Evolutionary conservation across 2,888 invertebrate species (phyloP), one percentile per base, ranked within the genome.

Genomic region (Brenthis daphne): DNA sequence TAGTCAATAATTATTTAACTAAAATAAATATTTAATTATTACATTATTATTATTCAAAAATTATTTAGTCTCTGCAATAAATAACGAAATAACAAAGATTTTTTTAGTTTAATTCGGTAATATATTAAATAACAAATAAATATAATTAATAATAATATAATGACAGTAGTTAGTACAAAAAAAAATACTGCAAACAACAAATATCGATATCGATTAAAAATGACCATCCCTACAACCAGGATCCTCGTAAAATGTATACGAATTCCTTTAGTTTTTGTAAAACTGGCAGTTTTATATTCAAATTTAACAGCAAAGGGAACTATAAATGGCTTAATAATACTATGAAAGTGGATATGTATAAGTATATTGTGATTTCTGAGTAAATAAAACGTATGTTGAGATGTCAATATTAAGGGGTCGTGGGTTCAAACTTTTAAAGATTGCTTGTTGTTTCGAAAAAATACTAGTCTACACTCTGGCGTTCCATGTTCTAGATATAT

Each of bases 221-320:
- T 8, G 29, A 60, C n/a, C 60, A 3, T 50, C 60, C n/a, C 63
- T 53, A 43, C 3, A 53, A 43, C 43, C 53, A 63, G 51, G 63
- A 63, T 20, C 1, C 16, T 53, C 63, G 37, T 63, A 63, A 63
- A 63, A 20, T 50, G 20, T 63, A 63, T 51, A 51, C 33, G 63
- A 37, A 63, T 51, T 63, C 63, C 20, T 63, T 61, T 43, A 20
- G 37, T 63, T 53, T 20, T 53, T 13, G 37, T 43, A 37, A 63
- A 53, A 43, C 63, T 53, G 63, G 53, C 63, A 63, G 37, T 63
- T 63, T 63, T 16, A 63, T 51, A 37, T 50, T 37, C 43, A 63
- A 63, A 20, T 53, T 63, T 53, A 63, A 51, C 53, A 53, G 51
- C 33, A 37, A 63, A 63, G 53, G 53, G 37, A 63, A 51, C 51